phyloP scores from a whole-genome alignment of 2,888 invertebrate genomes.

The Drosophila melanosoma region DNA sequence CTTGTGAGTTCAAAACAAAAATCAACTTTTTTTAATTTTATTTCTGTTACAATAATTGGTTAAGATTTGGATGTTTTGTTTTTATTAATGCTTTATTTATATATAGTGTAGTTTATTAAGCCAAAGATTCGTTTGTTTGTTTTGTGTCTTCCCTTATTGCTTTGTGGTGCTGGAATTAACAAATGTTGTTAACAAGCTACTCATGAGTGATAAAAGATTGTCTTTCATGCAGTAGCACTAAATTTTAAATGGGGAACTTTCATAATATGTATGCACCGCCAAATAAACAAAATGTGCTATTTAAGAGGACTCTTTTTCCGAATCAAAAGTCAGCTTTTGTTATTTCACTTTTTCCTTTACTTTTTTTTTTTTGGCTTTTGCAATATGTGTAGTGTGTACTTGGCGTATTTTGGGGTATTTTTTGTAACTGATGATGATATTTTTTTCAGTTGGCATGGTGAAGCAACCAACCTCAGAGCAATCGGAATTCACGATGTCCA shows the following conservation, averaged over 20 bases:
- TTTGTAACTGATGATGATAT: conserved; percentile 11
- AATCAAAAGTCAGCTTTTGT: not conserved
- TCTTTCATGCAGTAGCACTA: not conserved
- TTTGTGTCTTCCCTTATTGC: not conserved
- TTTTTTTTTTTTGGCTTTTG: not conserved
- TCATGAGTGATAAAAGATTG: not conserved
- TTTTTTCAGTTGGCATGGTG: conserved; percentile 93
- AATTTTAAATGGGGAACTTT: not conserved
- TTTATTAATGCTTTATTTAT: conserved; percentile 11
- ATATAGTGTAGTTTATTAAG: conserved; percentile 17
- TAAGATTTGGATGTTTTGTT: conserved; percentile 18
- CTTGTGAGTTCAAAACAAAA: conserved; percentile 84
- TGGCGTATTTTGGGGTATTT: not conserved
- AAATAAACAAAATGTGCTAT: not conserved
- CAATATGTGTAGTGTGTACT: not conserved
- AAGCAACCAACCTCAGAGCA: conserved; percentile 97
- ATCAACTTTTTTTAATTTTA: conserved; percentile 71
- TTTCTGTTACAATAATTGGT: conserved; percentile 54
- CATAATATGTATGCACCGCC: not conserved
- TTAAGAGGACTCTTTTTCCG: not conserved
- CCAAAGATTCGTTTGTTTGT: conserved; percentile 21
- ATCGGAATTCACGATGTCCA: conserved; percentile 98
- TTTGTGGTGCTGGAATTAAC: conserved; percentile 28
- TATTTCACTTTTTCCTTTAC: not conserved
- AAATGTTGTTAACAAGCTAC: not conserved